Conservation (phyloP, 2,888 invertebrate genomes). For the Habrosyne pyritoides region DNA sequence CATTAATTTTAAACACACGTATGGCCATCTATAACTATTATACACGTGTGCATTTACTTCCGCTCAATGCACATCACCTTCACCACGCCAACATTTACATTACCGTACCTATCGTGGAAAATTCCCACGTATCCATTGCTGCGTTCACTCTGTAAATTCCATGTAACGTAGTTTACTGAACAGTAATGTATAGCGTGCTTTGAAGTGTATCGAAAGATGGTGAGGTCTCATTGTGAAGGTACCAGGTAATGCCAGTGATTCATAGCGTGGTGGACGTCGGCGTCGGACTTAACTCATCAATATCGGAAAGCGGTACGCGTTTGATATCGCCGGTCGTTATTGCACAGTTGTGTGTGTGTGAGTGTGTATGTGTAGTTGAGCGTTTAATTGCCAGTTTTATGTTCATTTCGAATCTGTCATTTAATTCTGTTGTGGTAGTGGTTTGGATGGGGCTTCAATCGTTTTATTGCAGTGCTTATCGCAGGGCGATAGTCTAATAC, state of each 20-base stretch:
- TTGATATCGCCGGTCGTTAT: slow-evolving; percentile 51
- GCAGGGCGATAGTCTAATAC: too few species aligned
- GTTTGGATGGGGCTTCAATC: neutral
- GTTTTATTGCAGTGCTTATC: too few species aligned
- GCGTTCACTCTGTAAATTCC: neutral
- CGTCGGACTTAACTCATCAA: slow-evolving; percentile 61
- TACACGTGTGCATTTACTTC: slow-evolving; percentile 45
- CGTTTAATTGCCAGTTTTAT: slow-evolving; percentile 12
- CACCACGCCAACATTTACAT: slow-evolving; percentile 23
- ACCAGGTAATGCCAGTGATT: slow-evolving; percentile 66
- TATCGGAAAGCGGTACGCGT: slow-evolving; percentile 60
- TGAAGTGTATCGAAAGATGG: neutral
- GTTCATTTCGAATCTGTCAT: slow-evolving; percentile 10
- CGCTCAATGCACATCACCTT: slow-evolving; percentile 45
- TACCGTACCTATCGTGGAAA: slow-evolving; percentile 27
- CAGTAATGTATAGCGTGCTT: neutral
- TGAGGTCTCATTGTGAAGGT: slow-evolving; percentile 19
- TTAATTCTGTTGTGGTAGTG: neutral
- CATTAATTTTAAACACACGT: slow-evolving; percentile 54
- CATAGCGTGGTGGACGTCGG: slow-evolving; percentile 54
- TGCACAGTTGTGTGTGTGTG: slow-evolving; percentile 22
- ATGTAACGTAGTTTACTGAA: too few species aligned
- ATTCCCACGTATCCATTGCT: slow-evolving; percentile 1
- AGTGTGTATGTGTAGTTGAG: neutral
- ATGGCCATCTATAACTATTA: slow-evolving; percentile 32